A percentile compares a stretch with the other conserved stretches of the same genome.
phyloP scores from a whole-genome alignment of 2,113 vertebrate genomes.

The Clarias magur region DNA sequence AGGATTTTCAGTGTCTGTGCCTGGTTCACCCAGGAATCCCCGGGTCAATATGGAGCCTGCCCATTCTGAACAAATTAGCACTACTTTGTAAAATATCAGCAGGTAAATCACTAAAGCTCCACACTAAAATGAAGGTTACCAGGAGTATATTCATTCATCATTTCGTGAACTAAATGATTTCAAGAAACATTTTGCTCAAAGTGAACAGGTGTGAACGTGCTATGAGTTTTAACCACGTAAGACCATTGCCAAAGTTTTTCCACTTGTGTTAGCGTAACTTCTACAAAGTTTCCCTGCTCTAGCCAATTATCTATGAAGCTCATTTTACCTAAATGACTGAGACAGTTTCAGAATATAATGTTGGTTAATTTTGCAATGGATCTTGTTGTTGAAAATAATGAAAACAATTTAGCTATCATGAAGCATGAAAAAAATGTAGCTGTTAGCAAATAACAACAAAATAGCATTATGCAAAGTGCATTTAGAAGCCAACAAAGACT shows the following conservation, averaged over 20 bases:
- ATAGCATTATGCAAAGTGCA: neutral
- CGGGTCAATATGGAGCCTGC: conserved; percentile 17
- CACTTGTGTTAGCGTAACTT: conserved; percentile 1
- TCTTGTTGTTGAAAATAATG: neutral
- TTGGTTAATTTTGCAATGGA: neutral
- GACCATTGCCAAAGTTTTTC: neutral
- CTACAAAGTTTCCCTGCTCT: neutral
- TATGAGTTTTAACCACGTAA: neutral
- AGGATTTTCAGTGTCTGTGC: conserved; percentile 47
- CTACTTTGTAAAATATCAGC: conserved; percentile 27
- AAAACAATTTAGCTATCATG: neutral
- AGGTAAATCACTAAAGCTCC: conserved; percentile 12
- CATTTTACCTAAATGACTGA: neutral
- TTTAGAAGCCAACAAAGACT: too few relatives aligned
- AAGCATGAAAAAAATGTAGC: neutral
- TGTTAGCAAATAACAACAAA: conserved; percentile 3
- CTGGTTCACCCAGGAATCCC: conserved; percentile 49
- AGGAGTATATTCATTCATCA: neutral
- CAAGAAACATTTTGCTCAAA: neutral
- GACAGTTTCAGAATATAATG: neutral
- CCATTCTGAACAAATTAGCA: conserved; percentile 30
- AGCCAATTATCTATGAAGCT: neutral
- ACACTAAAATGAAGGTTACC: neutral
- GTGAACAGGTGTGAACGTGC: conserved; percentile 3
- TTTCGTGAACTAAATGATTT: neutral